Conservation (phyloP, 2,113 vertebrate genomes). For the Scopus umbretta region DNA sequence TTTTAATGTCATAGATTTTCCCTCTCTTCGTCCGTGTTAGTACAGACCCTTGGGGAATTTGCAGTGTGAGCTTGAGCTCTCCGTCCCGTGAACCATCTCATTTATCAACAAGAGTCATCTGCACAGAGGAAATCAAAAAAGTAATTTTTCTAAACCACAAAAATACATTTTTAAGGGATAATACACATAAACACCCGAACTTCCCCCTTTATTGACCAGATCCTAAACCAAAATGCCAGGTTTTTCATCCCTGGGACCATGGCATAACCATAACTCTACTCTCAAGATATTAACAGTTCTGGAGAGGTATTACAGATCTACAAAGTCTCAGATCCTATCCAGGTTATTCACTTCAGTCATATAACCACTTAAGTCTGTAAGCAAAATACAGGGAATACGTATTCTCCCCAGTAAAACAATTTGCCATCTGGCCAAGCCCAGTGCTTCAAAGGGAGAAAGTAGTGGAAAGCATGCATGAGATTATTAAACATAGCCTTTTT, state of each 20-base stretch:
- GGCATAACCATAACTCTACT: not conserved
- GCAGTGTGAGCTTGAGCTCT: not conserved
- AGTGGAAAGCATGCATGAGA: not conserved
- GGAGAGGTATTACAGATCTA: not conserved
- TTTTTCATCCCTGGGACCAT: not conserved
- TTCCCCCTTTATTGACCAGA: not conserved
- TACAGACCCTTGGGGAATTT: not conserved
- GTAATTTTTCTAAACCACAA: not conserved
- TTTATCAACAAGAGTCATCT: not conserved
- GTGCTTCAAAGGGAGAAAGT: fast-evolving
- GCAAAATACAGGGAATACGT: not conserved
- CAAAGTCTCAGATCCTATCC: not conserved
- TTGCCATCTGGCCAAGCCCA: not conserved
- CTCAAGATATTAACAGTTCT: not conserved
- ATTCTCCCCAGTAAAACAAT: not conserved
- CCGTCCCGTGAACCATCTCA: not conserved
- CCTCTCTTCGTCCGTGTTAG: not conserved
- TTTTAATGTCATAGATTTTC: conserved; percentile 51
- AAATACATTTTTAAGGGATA: not conserved
- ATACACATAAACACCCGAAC: not conserved
- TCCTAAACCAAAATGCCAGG: not conserved
- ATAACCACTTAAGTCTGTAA: not conserved
- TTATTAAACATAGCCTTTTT: not conserved
- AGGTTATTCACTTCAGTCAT: not conserved
- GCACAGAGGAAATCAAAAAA: not conserved